Base-by-base conservation (phyloP, 2,888 invertebrate species). In the Dione juno region DNA sequence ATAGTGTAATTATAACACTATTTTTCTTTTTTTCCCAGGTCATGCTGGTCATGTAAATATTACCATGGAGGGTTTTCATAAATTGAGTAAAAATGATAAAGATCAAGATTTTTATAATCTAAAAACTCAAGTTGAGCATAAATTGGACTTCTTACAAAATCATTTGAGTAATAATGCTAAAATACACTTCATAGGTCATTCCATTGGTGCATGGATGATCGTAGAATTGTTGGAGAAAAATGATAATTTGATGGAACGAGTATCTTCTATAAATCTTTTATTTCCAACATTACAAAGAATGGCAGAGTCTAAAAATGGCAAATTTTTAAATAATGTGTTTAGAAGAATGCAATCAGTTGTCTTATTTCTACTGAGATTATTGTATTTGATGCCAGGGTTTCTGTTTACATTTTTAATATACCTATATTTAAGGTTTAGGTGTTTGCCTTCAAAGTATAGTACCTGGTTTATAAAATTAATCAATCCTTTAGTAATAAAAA, bases 221-320 rank as follows among this genome's bases (percentile, higher is more conserved):
- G 83, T 98, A 69, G 96, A 98, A 82, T 83, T 97, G 78, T 84
- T 98, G 40, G 94, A 96, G 76, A 88, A 95, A 74, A 78, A 89
- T 74, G 89, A 94, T 7, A 82, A 89, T 41, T 86, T 96, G 79
- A 85, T 93, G 78, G 79, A 88, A 40, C 93, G 93, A 78, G 83
- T 96, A 45, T 86, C 90, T n/a, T 95, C 95, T 76, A 93, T 95
- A 72, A 96, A 96, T 86, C 88, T 98, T 75, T 87, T 99, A 3
- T 98, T 98, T 88, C 98, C 99, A 1, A 97, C 98, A 0, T 89
- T 99, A 53, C 98, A 98, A 88, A 93, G 95, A 77, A 97, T 98
- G 96, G 95, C 95, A 5, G 93, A 94, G 64, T 95, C 96, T 14
- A 95, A 94, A 21, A 97, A 96, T 86, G 98, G 98, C 14, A 93